Evolutionary conservation across 2,797 vertebrate species (phyloP).

Genomic region (Pseudochirops cupreus): DNA sequence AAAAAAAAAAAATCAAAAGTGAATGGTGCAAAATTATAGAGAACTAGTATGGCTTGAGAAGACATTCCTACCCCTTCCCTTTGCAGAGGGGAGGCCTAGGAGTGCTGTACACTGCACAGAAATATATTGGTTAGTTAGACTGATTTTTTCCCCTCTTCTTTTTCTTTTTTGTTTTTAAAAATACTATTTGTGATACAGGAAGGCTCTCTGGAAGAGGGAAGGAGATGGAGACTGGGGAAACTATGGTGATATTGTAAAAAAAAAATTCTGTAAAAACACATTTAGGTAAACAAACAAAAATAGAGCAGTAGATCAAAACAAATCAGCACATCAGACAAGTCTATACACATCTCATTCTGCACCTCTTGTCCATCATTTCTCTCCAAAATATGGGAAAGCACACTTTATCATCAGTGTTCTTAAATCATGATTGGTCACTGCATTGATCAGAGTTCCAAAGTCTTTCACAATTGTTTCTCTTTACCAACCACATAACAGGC

Average conservation of each 20-base stretch:
- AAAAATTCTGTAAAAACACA: background rate
- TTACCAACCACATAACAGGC: constrained; percentile 15
- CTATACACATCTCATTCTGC: background rate
- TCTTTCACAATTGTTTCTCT: too few relatives aligned
- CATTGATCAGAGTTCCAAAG: too few relatives aligned
- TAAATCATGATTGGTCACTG: too few relatives aligned
- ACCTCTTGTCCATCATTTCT: too few relatives aligned
- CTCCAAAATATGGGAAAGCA: too few relatives aligned
- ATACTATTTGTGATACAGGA: background rate
- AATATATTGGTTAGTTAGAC: background rate
- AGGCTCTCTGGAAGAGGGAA: background rate
- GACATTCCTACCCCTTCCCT: background rate
- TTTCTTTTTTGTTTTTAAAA: background rate
- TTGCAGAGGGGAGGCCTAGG: background rate
- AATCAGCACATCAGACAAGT: background rate
- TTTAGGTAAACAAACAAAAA: background rate
- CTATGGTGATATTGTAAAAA: background rate
- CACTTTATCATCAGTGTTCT: too few relatives aligned
- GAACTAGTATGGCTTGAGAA: background rate
- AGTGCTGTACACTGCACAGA: background rate
- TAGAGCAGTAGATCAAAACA: background rate
- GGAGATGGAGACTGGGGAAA: background rate
- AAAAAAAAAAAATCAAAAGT: background rate
- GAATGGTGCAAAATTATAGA: background rate
- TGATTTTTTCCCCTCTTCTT: background rate